These are phyloP conservation scores for Notothenia coriiceps DNA, from an alignment of 2,113 vertebrate genomes.

Conservation along the genomic window DNA sequence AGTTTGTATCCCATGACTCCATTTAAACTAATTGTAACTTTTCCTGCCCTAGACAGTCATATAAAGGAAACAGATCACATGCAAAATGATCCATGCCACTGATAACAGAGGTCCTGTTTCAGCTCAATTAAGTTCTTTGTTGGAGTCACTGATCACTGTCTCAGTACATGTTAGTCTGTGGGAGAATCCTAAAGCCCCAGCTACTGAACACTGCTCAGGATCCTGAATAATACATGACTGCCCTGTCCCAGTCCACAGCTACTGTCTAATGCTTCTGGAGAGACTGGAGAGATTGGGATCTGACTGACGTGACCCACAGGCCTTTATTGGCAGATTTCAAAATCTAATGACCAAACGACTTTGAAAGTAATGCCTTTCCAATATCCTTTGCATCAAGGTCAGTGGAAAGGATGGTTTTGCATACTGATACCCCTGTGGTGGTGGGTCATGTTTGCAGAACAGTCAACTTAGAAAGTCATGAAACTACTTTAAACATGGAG, in stretches of 20 bases:
- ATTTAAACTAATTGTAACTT: not conserved
- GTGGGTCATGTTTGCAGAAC: not conserved
- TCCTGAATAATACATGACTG: conserved; percentile 46
- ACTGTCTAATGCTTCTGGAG: conserved; percentile 13
- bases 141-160: not conserved
- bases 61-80: conserved; percentile 46
- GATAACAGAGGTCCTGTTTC: conserved; percentile 35
- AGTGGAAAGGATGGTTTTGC: conserved; percentile 4
- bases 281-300: conserved; percentile 37
- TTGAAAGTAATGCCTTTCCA: conserved; percentile 32
- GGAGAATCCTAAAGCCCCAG: not conserved
- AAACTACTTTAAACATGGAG: not conserved
- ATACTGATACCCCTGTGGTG: conserved; percentile 21
- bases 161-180: not conserved
- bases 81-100: conserved; percentile 35
- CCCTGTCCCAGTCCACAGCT: not conserved
- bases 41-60: conserved; percentile 19
- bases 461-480: not conserved
- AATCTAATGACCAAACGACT: conserved; percentile 14
- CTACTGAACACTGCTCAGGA: not conserved
- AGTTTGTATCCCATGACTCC: conserved; percentile 30
- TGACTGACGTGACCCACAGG: conserved; percentile 12
- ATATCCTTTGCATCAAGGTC: conserved; percentile 18
- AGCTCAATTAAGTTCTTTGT: conserved; percentile 28
- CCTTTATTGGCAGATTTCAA: conserved; percentile 28